Evolutionary conservation across 1,140 invertebrate genomes (phyloP).

Genomic region (Drosophila kepulauana): DNA sequence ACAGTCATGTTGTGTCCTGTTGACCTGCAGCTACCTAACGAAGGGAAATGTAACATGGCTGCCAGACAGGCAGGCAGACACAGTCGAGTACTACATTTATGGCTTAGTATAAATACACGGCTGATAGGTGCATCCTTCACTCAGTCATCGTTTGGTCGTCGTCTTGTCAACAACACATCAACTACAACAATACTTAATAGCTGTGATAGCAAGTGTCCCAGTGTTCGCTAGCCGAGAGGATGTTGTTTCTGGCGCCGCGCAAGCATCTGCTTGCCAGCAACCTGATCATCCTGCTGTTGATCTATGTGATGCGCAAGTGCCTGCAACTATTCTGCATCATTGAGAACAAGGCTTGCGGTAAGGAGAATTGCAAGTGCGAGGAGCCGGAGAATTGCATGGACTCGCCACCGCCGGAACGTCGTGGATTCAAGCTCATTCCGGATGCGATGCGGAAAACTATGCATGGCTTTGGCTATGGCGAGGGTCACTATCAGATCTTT

Average conservation of each 20-base stretch:
- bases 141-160: constrained; percentile 59
- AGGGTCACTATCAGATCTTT: constrained; percentile 80
- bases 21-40: constrained; percentile 45
- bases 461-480: constrained; percentile 79
- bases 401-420: constrained; percentile 44
- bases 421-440: constrained; percentile 69
- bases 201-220: constrained; percentile 65
- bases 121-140: constrained; percentile 41
- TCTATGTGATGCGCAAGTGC: constrained; percentile 75
- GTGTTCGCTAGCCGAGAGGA: constrained; percentile 37
- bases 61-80: not conserved
- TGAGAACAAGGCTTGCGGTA: constrained; percentile 63
- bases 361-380: constrained; percentile 38
- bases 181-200: not conserved
- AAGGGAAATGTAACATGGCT: not conserved
- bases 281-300: constrained; percentile 70
- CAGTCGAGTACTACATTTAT: not conserved
- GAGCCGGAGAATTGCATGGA: constrained; percentile 27
- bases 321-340: constrained; percentile 76
- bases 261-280: constrained; percentile 79
- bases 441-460: constrained; percentile 72
- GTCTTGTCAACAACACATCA: not conserved
- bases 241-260: constrained; percentile 76
- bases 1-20: constrained; percentile 21
- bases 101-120: constrained; percentile 42